Conservation (phyloP, 2,113 vertebrate species). For the Rhinoderma darwinii region DNA sequence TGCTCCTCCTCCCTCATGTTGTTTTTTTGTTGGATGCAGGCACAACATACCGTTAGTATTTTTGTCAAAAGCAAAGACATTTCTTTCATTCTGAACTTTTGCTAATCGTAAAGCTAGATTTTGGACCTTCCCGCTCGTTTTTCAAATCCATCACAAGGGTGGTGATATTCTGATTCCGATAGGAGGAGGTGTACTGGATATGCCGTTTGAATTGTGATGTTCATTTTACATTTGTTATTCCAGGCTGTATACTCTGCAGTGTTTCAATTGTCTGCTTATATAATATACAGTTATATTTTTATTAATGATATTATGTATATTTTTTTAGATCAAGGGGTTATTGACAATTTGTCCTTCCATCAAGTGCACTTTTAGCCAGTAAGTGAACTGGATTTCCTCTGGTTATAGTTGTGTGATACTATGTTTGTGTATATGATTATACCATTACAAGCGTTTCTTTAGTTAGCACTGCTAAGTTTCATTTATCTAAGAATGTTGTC, state of each 20-base stretch:
- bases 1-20: no score
- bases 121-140: not conserved
- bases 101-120: not conserved
- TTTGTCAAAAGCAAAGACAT: no score
- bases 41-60: no score
- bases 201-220: not conserved
- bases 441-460: not conserved
- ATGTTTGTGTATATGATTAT: not conserved
- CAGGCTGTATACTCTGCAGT: not conserved
- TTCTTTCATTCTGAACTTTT: no score
- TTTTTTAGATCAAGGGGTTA: not conserved
- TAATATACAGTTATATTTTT: not conserved
- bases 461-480: not conserved
- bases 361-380: conserved; percentile 5
- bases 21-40: no score
- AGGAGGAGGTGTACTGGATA: not conserved
- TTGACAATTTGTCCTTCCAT: not conserved
- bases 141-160: not conserved
- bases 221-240: not conserved
- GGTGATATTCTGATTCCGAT: not conserved
- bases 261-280: not conserved
- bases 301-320: not conserved
- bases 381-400: not conserved
- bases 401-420: not conserved
- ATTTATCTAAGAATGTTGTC: not conserved